Conservation (phyloP, 92 coral and sea anemone species). For the Umimayanthus chanpuru region DNA sequence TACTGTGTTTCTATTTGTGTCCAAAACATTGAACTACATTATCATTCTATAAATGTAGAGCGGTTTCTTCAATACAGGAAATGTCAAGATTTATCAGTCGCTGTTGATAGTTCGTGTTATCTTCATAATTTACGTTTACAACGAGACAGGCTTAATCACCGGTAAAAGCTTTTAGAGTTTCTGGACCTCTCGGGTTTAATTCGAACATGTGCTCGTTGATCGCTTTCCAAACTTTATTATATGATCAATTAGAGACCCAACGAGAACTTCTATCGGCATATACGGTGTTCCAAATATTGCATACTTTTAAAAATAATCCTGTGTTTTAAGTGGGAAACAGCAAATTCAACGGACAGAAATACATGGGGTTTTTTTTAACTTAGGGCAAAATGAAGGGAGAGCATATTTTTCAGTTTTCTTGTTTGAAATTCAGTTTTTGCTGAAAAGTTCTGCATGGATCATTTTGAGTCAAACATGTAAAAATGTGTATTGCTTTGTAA, state of each 20-base stretch:
- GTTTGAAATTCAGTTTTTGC: not conserved
- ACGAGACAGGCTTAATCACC: not conserved
- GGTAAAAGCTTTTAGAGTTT: constrained; percentile 30
- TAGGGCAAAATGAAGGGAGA: not conserved
- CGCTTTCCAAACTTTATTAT: not conserved
- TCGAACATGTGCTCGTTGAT: not conserved
- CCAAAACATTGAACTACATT: too few relatives aligned
- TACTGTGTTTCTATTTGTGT: too few relatives aligned
- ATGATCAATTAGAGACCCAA: too few relatives aligned
- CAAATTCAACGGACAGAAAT: not conserved
- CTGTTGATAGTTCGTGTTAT: not conserved
- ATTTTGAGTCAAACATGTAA: not conserved
- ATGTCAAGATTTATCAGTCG: not conserved
- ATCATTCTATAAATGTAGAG: not conserved
- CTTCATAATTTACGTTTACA: not conserved
- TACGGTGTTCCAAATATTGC: not conserved
- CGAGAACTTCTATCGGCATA: too few relatives aligned
- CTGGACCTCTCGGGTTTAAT: not conserved
- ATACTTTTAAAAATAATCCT: too few relatives aligned
- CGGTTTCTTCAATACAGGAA: not conserved
- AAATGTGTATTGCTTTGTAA: not conserved
- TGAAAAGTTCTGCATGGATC: not conserved
- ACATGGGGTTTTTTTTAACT: too few relatives aligned
- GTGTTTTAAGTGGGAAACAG: not conserved
- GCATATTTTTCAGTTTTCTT: not conserved